phyloP scores from a whole-genome alignment of 2,888 invertebrate genomes.

The Enchytraeus crypticus region DNA sequence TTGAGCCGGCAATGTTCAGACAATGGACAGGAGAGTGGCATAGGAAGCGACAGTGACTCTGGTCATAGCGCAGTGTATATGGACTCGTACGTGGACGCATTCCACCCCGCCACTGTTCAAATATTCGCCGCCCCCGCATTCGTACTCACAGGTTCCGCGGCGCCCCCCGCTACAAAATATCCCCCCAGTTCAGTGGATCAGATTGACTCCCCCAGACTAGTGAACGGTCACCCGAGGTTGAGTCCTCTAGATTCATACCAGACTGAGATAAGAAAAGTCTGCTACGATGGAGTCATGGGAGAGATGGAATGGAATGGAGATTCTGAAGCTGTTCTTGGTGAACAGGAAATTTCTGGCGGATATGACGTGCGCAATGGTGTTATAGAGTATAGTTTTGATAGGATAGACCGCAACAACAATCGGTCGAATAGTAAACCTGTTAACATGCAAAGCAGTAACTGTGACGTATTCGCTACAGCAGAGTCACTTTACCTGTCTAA shows the following conservation, averaged over 20 bases:
- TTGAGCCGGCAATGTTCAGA: not conserved
- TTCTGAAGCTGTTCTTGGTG: not conserved
- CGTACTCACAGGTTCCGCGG: not conserved
- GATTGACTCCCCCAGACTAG: too few species aligned
- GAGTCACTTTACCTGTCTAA: too few species aligned
- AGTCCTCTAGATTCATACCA: not conserved
- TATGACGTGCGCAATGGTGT: too few species aligned
- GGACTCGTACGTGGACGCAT: not conserved
- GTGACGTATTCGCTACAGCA: too few species aligned
- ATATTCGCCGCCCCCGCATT: not conserved
- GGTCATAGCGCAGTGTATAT: not conserved
- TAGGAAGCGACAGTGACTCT: slow-evolving; percentile 1
- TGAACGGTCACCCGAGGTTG: too few species aligned
- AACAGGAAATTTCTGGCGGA: too few species aligned
- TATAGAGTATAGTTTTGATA: too few species aligned
- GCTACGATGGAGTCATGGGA: not conserved
- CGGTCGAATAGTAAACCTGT: too few species aligned
- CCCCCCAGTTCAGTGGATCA: too few species aligned
- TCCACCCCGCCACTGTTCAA: not conserved
- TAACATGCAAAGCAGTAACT: too few species aligned
- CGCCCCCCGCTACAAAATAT: too few species aligned
- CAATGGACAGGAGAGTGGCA: not conserved
- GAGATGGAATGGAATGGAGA: not conserved
- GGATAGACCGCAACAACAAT: too few species aligned
- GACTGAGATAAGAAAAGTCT: not conserved